Evolutionary conservation across 1,140 invertebrate species (phyloP), one percentile per base, ranked within the genome.

Genomic region (Dysdera silvatica): DNA sequence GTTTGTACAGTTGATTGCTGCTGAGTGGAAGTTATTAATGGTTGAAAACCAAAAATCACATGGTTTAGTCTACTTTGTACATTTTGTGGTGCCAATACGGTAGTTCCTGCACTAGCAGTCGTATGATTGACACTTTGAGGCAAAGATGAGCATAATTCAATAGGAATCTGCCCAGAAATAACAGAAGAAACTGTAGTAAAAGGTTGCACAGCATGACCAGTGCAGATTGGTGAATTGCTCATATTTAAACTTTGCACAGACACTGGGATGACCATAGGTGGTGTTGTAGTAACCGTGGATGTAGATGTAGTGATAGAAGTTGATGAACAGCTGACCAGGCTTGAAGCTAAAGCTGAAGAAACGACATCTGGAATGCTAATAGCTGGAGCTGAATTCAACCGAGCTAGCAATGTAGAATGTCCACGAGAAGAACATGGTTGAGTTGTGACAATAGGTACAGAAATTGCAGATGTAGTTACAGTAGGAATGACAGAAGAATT

Each of bases 211-310:
- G 49, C 18, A 29, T 56, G 41, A 31, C 31, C 40, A 32, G 52
- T 61, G 48, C 48, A 33, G 40, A 56, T 63, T 26, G 52, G 52
- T 18, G 45, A n/a, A 43, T 32, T 60, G 5, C 24, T 55, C 28
- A 43, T 47, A 52, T 48, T 68, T 32, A 67, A 20, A 31, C 53
- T 68, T 43, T 68, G 67, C n/a, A 67, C 67, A 37, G 67, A 58
- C 35, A 61, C 35, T 40, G 65, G 61, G 32, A 61, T 40, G 6
- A 66, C 37, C 16, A 41, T 40, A 16, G 40, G 23, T 28, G 23
- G 26, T n/a, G 58, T 28, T 31, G 53, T 28, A 37, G 52, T 41
- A 4, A 35, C 52, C n/a, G 60, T 63, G 23, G 33, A 26, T 5
- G 49, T 54, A 4, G 57, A 57, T 14, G 54, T 33, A 24, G 43